A percentile compares a stretch with the other conserved stretches of the same genome.
phyloP scores from a whole-genome alignment of 1,140 invertebrate genomes.

The Lasioglossum baleicum region DNA sequence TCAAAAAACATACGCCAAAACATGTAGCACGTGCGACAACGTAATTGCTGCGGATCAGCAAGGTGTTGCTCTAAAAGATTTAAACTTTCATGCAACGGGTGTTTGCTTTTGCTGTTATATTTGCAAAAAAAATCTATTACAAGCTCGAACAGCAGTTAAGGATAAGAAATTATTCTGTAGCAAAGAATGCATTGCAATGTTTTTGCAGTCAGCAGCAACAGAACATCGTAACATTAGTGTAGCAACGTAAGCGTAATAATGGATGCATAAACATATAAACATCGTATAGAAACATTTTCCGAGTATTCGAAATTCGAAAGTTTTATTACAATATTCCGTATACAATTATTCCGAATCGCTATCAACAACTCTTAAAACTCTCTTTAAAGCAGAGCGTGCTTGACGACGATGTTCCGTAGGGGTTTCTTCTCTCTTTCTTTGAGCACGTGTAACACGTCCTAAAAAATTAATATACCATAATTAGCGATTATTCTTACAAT shows the following conservation, averaged over 20 bases:
- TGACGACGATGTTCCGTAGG: slow-evolving; percentile 59
- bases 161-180: slow-evolving; percentile 86
- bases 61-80: slow-evolving; percentile 86
- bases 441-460: slow-evolving; percentile 72
- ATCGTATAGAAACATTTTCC: slow-evolving; percentile 3
- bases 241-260: slow-evolving; percentile 6
- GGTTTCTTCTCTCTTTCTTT: slow-evolving; percentile 49
- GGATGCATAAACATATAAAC: too few relatives aligned
- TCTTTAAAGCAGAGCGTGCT: slow-evolving; percentile 55
- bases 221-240: not conserved
- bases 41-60: slow-evolving; percentile 88
- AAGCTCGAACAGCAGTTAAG: slow-evolving; percentile 84
- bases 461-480: slow-evolving; percentile 38
- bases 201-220: slow-evolving; percentile 48
- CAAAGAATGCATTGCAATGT: slow-evolving; percentile 75
- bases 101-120: slow-evolving; percentile 88
- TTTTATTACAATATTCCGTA: too few relatives aligned
- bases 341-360: slow-evolving; percentile 75
- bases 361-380: slow-evolving; percentile 69
- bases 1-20: slow-evolving; percentile 87
- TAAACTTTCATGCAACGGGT: slow-evolving; percentile 89
- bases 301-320: not conserved
- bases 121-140: slow-evolving; percentile 87
- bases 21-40: slow-evolving; percentile 85
- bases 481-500: not conserved